Evolutionary conservation across 2,113 vertebrate genomes (phyloP).

Genomic region (Epinephelus moara): DNA sequence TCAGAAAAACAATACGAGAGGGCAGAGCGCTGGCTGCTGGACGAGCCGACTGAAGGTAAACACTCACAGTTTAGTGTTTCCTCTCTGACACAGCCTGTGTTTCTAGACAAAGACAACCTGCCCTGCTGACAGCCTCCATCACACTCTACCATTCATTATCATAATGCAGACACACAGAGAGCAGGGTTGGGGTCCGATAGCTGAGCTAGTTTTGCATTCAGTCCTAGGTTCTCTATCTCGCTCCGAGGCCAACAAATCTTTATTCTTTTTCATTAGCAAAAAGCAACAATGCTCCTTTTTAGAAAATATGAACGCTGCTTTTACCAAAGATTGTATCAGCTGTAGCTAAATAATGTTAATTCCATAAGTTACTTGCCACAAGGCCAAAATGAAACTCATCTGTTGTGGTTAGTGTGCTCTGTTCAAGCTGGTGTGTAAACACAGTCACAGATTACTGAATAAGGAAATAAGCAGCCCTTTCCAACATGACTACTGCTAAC

Average conservation of each 20-base stretch:
- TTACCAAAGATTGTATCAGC: too few relatives aligned
- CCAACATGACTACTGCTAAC: too few relatives aligned
- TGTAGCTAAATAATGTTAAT: too few relatives aligned
- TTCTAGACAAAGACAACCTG: constrained; percentile 48
- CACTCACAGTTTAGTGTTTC: constrained; percentile 57
- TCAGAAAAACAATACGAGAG: constrained; percentile 47
- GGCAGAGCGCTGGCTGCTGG: not conserved
- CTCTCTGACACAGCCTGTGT: constrained; percentile 33
- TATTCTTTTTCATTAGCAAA: too few relatives aligned
- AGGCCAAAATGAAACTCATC: too few relatives aligned
- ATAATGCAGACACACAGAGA: not conserved
- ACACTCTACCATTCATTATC: not conserved
- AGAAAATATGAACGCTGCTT: not conserved
- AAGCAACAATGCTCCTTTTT: not conserved
- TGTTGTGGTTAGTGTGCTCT: too few relatives aligned
- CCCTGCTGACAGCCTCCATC: constrained; percentile 31
- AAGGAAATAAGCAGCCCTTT: too few relatives aligned
- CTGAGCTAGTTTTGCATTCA: not conserved
- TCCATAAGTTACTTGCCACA: too few relatives aligned
- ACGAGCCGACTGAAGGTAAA: constrained; percentile 38
- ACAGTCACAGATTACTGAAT: too few relatives aligned
- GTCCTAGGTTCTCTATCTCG: not conserved
- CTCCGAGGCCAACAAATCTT: not conserved
- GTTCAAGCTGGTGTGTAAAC: too few relatives aligned
- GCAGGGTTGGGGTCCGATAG: not conserved